Percentiles rank a stretch among this genome's conserved stretches.
These are phyloP conservation scores for Gyrodactylus salaris DNA, from an alignment of 1,140 invertebrate species.

Conservation along the genomic window DNA sequence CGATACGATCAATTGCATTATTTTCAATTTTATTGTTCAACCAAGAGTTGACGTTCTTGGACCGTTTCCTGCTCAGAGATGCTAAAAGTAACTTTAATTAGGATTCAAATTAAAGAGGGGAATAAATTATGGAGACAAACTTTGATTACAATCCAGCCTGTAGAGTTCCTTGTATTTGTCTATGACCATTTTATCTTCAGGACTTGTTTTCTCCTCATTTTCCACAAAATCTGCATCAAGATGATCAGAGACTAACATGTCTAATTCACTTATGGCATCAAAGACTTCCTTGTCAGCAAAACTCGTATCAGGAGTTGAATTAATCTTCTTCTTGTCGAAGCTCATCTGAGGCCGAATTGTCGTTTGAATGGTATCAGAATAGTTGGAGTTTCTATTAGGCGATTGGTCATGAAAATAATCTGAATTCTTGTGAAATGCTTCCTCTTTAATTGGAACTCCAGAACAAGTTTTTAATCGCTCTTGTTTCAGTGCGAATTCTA, in stretches of 20 bases:
- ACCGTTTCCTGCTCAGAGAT: no score
- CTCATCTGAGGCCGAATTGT: no score
- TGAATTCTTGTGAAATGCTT: not conserved
- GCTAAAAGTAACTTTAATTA: no score
- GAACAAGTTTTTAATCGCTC: not conserved
- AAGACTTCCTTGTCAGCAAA: not conserved
- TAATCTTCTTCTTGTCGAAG: no score
- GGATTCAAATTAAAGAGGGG: no score
- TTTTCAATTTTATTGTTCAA: no score
- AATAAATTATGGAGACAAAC: no score
- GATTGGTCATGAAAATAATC: not conserved
- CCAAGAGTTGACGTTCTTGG: no score
- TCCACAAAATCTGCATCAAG: not conserved
- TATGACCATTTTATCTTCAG: not conserved
- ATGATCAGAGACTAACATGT: not conserved
- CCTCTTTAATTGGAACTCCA: not conserved
- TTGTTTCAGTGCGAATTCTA: slow-evolving; percentile 67
- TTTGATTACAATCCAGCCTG: not conserved
- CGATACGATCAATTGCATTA: no score
- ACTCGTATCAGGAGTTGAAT: not conserved
- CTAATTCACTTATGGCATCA: not conserved
- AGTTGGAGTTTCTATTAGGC: not conserved
- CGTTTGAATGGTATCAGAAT: not conserved
- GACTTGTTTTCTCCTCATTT: not conserved
- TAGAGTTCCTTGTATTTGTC: not conserved